Percentiles rank a stretch among this genome's conserved stretches.
Evolutionary conservation across 2,113 vertebrate genomes (phyloP).

Genomic region (Camarhynchus parvulus): DNA sequence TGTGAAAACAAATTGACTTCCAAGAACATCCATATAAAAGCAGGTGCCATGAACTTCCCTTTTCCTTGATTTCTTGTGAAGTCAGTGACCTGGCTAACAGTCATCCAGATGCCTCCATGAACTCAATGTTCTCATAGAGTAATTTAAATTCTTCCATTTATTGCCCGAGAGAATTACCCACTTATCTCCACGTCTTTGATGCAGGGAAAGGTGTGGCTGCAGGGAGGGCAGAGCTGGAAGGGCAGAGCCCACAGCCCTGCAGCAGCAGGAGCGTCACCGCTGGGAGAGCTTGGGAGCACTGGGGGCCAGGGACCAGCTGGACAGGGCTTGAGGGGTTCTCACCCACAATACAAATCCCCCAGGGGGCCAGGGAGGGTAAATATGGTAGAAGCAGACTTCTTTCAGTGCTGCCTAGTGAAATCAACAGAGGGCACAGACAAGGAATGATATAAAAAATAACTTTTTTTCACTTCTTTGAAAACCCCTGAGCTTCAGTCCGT

Average conservation of each 20-base stretch:
- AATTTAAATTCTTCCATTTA: not conserved
- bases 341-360: not conserved
- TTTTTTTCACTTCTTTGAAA: not conserved
- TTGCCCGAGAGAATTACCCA: not conserved
- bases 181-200: rapidly evolving
- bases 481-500: not conserved
- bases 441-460: not conserved
- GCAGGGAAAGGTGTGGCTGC: not conserved
- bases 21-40: not conserved
- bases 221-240: not conserved
- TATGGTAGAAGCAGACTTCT: not conserved
- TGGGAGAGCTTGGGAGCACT: not conserved
- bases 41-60: not conserved
- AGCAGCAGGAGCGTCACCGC: rapidly evolving
- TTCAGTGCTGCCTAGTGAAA: not conserved
- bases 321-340: not conserved
- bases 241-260: not conserved
- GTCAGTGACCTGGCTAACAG: not conserved
- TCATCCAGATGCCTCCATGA: not conserved
- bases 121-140: rapidly evolving
- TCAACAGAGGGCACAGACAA: not conserved
- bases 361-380: not conserved
- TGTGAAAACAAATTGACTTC: not conserved
- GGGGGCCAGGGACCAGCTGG: rapidly evolving
- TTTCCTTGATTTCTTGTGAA: not conserved